Conservation (phyloP, 2,797 vertebrate species). For the Falco biarmicus region DNA sequence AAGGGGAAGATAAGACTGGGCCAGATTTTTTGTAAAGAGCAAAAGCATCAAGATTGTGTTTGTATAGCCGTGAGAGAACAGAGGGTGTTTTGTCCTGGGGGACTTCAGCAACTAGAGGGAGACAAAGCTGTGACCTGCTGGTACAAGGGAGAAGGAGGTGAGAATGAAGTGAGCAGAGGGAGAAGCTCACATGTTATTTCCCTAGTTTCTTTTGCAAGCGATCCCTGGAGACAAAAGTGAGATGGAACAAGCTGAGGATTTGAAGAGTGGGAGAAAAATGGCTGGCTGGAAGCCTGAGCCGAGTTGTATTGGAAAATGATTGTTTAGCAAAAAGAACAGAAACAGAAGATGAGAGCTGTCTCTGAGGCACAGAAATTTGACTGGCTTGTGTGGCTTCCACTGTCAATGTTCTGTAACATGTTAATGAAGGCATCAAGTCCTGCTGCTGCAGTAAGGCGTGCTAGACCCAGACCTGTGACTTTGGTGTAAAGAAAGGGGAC, state of each 20-base stretch:
- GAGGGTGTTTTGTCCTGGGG: not conserved
- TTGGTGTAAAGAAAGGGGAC: not conserved
- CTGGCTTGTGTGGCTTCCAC: not conserved
- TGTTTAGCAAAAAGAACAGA: not conserved
- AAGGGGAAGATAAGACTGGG: not conserved
- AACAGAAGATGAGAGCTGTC: not conserved
- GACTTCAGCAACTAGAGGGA: not conserved
- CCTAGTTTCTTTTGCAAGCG: not conserved
- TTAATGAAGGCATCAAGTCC: not conserved
- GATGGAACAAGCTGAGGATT: not conserved
- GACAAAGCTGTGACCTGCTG: not conserved
- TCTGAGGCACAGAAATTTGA: not conserved
- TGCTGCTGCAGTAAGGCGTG: not conserved
- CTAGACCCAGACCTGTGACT: not conserved
- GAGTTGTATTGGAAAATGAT: not conserved
- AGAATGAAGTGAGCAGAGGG: not conserved
- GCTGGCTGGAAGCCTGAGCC: not conserved
- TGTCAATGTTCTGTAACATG: rapidly evolving
- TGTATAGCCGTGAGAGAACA: not conserved
- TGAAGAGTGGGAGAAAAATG: not conserved
- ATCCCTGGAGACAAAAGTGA: not conserved
- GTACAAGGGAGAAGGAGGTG: not conserved
- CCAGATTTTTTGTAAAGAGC: not conserved
- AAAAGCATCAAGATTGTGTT: not conserved
- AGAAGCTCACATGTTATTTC: not conserved